Base-by-base conservation (phyloP, 2,113 vertebrate genomes). In the Gymnorhina tibicen region DNA sequence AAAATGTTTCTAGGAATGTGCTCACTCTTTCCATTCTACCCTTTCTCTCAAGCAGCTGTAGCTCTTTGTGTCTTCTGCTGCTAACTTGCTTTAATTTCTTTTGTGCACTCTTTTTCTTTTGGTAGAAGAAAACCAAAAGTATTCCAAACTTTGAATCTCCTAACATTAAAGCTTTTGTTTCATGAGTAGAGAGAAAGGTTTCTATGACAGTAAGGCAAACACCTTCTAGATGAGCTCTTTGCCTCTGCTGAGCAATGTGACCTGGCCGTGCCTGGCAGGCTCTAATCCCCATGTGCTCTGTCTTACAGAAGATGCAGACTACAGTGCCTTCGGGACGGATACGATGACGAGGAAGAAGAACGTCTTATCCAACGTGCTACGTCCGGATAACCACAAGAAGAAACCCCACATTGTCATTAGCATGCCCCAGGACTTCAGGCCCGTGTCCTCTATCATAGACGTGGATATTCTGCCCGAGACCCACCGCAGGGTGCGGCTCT, bases 391-490 rank as follows among this genome's bases (percentile, higher is more conserved):
- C 94, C 98, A 98, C 95, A 98, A 98, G 75, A 99, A 99, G 88
- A 99, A 99, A 30, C 98, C 99, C 0, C 98, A 99, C 4, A 98
- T 99, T 42, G 98, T 99, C 79, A 99, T 99, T 70, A 99, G 99
- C 91, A 98, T 99, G 96, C 99, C 99, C 2, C 98, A 98, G 66
- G 99, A 99, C 98, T 99, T 99, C 98, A 98, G 99, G 16, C 99
- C 99, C 0, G 99, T 99, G 37, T 99, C 99, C 2, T 99, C 99
- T 37, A 99, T 99, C 93, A 99, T 99, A 28, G 99, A 99, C 7
- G 99, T 99, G 95, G 99, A 99, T 73, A 99, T 99, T 42, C 98
- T 99, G 24, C 99, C 99, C 1, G 99, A 99, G 97, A 99, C 99
- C 1, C 99, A 99, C 84, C 98, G 99, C 1, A 98, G 99, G 5